Percentiles rank a stretch among this genome's conserved stretches.
These are phyloP conservation scores for Oreochromis aureus DNA, from an alignment of 2,113 vertebrate genomes.

Conservation along the genomic window DNA sequence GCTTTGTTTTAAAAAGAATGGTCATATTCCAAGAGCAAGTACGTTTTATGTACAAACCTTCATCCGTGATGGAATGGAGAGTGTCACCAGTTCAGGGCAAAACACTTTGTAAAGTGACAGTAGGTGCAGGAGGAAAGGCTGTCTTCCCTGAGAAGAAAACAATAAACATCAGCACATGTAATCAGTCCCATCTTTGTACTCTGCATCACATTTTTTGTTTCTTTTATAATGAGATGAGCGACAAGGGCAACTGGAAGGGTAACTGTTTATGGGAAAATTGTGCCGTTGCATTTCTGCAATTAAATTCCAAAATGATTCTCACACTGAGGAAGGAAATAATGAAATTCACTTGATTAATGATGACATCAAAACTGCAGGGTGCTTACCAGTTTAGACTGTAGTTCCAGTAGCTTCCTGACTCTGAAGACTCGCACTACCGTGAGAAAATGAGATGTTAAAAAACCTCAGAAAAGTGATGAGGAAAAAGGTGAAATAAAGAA, in stretches of 20 bases:
- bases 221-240: neutral
- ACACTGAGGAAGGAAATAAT: neutral
- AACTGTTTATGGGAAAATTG: neutral
- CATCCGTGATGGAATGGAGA: conserved; percentile 73
- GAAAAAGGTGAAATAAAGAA: neutral
- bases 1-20: neutral
- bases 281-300: neutral
- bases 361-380: neutral
- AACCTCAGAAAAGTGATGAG: neutral
- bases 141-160: conserved; percentile 73
- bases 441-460: neutral
- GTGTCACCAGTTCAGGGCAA: conserved; percentile 79
- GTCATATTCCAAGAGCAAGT: neutral
- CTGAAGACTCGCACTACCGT: conserved; percentile 83
- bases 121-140: conserved; percentile 81
- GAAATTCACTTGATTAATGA: neutral
- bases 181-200: neutral
- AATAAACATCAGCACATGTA: neutral
- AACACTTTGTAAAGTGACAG: conserved; percentile 87
- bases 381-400: conserved; percentile 86
- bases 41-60: conserved; percentile 73
- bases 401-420: conserved; percentile 83
- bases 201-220: rapidly evolving
- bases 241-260: neutral
- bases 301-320: neutral